Base-by-base conservation (phyloP, 2,888 invertebrate genomes). In the Drosophila paracracens region DNA sequence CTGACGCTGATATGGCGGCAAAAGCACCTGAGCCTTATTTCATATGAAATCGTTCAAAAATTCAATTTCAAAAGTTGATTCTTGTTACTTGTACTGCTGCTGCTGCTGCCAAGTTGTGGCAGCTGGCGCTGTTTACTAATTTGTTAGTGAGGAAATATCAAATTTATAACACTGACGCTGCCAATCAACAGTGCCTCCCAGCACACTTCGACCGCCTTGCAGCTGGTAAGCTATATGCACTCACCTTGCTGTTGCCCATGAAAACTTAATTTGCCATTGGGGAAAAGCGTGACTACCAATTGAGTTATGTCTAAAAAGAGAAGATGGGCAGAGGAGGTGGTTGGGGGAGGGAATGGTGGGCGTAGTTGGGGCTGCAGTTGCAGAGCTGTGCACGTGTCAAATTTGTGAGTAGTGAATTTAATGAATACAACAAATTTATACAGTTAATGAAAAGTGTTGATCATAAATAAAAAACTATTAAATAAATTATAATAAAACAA, bases 211-310 rank as follows among this genome's bases (percentile, higher is more conserved):
- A 1, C 21, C 58, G 11, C 46, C 33, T 40, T 38, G 25, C 40
- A 25, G 16, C 31, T 10, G 2, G 36, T 16, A 13, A n/a, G 27
- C 54, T 10, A 46, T 35, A 43, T 29, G 51, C 46, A 21, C 57
- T 72, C 63, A 68, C 72, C 80, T 79, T 79, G 83, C 79, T 75
- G 51, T 56, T 56, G 71, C 65, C 73, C 71, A 79, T 83, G 88
- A 90, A 86, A 86, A 86, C 86, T 86, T 88, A 88, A 86, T 90
- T 86, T 86, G 73, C 73, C 60, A 54, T 53, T 58, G 57, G 70
- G 54, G 8, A 51, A 71, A 69, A 73, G 65, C 66, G 67, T 80
- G 70, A 74, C 70, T 65, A 5, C 48, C 76, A 72, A 85, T 80
- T 88, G 83, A 89, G 90, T 81, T 85, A 71, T 88, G 87, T 70